Evolutionary conservation across 1,140 invertebrate species (phyloP), one percentile per base, ranked within the genome.

Genomic region (Triops cancriformis): DNA sequence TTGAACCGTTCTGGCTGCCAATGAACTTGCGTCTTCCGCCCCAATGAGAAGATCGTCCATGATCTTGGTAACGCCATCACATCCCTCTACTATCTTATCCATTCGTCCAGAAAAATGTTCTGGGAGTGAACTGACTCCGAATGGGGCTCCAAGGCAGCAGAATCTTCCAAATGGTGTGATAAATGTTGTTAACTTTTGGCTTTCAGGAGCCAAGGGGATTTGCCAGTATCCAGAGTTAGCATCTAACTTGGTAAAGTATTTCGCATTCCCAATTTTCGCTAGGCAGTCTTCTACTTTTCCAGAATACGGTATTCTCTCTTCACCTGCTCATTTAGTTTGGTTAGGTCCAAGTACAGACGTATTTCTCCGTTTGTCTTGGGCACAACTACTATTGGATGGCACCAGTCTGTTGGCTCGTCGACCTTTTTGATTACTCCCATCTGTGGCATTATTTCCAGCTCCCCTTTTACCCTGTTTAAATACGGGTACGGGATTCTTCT

Each of bases 261-360:
- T n/a, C n/a, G n/a, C n/a, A n/a, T n/a, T n/a, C n/a, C n/a, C 75
- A 64, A 77, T 27, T 74, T 77, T n/a, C n/a, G 76, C 76, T 72
- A 7, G 80, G 76, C 45, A 78, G 37, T 76, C 82, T 79, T 45
- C 82, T 78, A 43, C 80, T 80, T 18, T 76, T 26, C 82, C 76
- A 43, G 80, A 81, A 76, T 81, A 79, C 14, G 79, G 78, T 37
- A 80, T 77, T 18, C 82, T 64, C 27, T 80, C 73, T 26, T 83
- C 77, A 75, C 28, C 72, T 78, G 80, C 27, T 80, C 74, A 73
- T 84, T 84, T 2, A 84, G 76, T 31, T 76, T 23, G 31, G 80
- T 81, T 42, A 84, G 84, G 78, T 87, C 84, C 10, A 83, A 83
- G 77, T 83, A 85, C 1, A 87, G 73, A 9, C 85, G 79, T 10